Conservation (phyloP, 1,140 invertebrate genomes). For the Gryon sp. region DNA sequence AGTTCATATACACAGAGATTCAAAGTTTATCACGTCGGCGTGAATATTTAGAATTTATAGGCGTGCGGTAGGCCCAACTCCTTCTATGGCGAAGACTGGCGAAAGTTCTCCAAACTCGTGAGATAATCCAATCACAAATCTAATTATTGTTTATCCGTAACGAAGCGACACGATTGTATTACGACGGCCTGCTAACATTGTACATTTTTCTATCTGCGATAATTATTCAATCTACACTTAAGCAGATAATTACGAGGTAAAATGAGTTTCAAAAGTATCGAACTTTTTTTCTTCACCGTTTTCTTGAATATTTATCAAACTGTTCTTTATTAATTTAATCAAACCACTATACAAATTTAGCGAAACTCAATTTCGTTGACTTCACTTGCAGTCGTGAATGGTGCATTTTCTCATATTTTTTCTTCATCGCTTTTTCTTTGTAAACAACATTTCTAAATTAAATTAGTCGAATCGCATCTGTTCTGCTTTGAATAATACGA, state of each 20-base stretch:
- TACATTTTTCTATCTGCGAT: constrained; percentile 45
- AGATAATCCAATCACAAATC: constrained; percentile 61
- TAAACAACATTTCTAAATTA: too few species aligned
- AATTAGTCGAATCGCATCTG: too few species aligned
- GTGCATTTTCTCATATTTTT: background rate
- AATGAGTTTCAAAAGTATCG: constrained; percentile 52
- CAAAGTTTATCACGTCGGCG: constrained; percentile 54
- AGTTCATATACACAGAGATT: constrained; percentile 17
- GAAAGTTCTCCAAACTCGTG: constrained; percentile 60
- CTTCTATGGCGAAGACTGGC: constrained; percentile 55
- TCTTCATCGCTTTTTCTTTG: too few species aligned
- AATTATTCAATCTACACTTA: constrained; percentile 56
- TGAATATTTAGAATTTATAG: constrained; percentile 59
- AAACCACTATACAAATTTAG: background rate
- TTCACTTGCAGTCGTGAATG: background rate
- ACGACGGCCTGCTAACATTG: constrained; percentile 39
- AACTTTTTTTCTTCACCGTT: constrained; percentile 14
- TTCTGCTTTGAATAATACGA: too few species aligned
- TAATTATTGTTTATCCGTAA: constrained; percentile 63
- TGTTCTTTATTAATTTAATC: constrained; percentile 41
- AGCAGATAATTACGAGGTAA: constrained; percentile 46
- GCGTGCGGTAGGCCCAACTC: constrained; percentile 61
- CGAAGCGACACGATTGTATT: constrained; percentile 59
- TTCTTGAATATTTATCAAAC: constrained; percentile 41
- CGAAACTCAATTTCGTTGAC: constrained; percentile 12